A percentile compares a stretch with the other conserved stretches of the same genome.
phyloP scores from a whole-genome alignment of 1,140 invertebrate genomes.

The Vanessa atalanta region DNA sequence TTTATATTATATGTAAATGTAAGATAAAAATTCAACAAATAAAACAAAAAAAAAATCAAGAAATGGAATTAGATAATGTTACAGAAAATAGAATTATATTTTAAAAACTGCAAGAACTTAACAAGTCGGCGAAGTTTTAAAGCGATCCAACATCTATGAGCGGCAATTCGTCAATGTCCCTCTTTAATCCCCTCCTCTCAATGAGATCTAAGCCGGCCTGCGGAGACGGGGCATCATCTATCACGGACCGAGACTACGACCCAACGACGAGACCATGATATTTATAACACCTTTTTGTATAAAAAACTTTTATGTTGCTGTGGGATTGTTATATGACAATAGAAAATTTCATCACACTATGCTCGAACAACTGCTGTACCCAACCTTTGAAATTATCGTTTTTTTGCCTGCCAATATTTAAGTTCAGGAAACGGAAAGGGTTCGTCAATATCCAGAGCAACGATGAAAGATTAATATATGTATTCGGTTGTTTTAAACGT shows the following conservation, averaged over 20 bases:
- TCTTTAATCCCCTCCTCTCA: constrained; percentile 70
- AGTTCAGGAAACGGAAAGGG: too few species aligned
- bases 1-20: too few species aligned
- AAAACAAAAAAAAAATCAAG: too few species aligned
- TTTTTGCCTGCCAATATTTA: too few species aligned
- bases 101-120: constrained; percentile 4
- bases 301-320: constrained; percentile 5
- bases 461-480: too few species aligned
- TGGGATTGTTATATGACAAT: constrained; percentile 7
- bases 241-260: constrained; percentile 53
- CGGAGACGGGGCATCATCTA: constrained; percentile 69
- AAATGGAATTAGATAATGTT: neutral
- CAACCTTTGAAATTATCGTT: too few species aligned
- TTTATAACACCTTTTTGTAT: constrained; percentile 31
- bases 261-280: constrained; percentile 34
- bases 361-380: too few species aligned
- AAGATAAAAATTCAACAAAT: too few species aligned
- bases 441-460: too few species aligned
- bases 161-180: constrained; percentile 74
- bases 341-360: neutral
- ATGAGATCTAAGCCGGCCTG: constrained; percentile 69
- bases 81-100: constrained; percentile 12
- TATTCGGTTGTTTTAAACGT: too few species aligned
- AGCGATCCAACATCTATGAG: constrained; percentile 70
- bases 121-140: constrained; percentile 42